Percentiles rank a stretch among this genome's conserved stretches.
Conservation (phyloP, 2,113 vertebrate genomes). For the Laticauda laticaudata region DNA sequence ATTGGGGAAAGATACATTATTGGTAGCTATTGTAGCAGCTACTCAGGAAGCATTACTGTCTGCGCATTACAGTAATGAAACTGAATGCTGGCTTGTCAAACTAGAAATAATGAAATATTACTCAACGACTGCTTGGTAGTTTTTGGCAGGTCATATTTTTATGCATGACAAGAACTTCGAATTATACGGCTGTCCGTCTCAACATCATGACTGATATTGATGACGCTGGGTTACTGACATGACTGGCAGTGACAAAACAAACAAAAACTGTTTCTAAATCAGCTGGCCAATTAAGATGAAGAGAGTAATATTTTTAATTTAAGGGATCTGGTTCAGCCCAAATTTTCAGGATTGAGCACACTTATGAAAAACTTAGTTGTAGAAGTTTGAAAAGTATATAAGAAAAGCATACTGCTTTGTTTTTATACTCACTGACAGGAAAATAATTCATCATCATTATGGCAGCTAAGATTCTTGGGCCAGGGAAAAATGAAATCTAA, state of each 20-base stretch:
- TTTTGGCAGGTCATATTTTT: background rate
- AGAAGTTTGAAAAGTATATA: background rate
- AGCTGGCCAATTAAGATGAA: background rate
- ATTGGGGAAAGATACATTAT: background rate
- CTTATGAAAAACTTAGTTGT: background rate
- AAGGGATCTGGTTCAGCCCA: background rate
- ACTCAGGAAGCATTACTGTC: too few relatives aligned
- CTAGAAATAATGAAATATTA: background rate
- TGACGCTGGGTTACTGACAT: background rate
- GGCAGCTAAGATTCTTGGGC: background rate
- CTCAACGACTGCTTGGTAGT: background rate
- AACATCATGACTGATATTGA: background rate
- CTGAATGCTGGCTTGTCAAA: background rate
- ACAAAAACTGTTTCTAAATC: background rate
- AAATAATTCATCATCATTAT: background rate
- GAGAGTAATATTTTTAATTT: background rate
- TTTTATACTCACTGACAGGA: background rate
- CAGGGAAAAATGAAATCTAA: background rate
- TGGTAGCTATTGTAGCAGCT: background rate
- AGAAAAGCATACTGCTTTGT: background rate
- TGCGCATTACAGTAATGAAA: background rate
- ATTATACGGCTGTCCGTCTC: background rate
- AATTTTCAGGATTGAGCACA: too few relatives aligned
- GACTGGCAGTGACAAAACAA: background rate
- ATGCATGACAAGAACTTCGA: background rate